Base-by-base conservation (phyloP, 2,113 vertebrate genomes). In the Irena cyanogastra region DNA sequence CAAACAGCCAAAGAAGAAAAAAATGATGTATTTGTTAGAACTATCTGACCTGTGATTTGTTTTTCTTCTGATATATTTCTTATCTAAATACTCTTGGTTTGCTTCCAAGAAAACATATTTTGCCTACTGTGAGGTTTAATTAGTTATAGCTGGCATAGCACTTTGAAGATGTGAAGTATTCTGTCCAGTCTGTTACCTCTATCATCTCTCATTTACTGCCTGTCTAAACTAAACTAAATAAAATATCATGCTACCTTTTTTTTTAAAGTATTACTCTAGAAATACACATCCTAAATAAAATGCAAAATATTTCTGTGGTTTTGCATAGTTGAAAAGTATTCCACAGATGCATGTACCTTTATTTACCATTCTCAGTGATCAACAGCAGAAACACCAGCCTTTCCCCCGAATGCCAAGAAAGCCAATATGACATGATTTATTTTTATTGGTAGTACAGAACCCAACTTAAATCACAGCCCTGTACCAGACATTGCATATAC, bases 131-230 rank as follows among this genome's bases (percentile, higher is more conserved):
- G 75, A 90, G 23, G 18, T 83, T 95, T 93, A 95, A 83, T 93
- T 85, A 85, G 57, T 33, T 90, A 41, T 28, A 45, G 7, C 8
- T 93, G 66, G 16, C 27, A 70, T 23, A 79, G 6, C 24, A 22
- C 53, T 95, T 93, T 79, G 66, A 93, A 92, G 53, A 85, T 47
- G 8, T n/a, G 37, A 91, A 87, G 12, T n/a, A 65, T 89, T 93
- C 42, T 47, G 6, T 53, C 27, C 35, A 75, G 12, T 6, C 28
- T 47, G 47, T 39, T 91, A 70, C 27, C 12, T 69, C 28, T 35
- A 41, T 45, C n/a, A 9, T 53, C 17, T 72, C 61, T 69, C 15
- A 27, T 72, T 92, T 69, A 60, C 9, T n/a, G 3, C 3, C 28
- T 89, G 11, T 17, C 31, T 81, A 60, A 95, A 57, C 3, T 13